phyloP scores from a whole-genome alignment of 2,113 vertebrate species.

The Forbesichthys papilliferus region DNA sequence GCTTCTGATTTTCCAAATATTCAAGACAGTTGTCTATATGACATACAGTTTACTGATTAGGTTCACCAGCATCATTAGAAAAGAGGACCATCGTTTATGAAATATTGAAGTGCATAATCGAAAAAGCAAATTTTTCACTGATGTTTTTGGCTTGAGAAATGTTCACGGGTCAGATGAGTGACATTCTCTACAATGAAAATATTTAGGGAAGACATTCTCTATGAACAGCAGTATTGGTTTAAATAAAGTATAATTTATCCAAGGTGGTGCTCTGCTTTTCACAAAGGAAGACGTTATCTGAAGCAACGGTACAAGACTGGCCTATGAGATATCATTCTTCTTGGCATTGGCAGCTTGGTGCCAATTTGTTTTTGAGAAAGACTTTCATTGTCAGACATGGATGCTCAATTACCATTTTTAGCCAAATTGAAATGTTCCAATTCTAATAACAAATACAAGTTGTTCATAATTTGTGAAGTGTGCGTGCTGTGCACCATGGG shows the following conservation, averaged over 20 bases:
- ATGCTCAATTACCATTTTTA: background rate
- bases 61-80: conserved; percentile 4
- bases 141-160: background rate
- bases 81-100: background rate
- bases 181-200: no score
- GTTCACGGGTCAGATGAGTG: no score
- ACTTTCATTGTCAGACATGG: background rate
- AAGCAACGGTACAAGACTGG: background rate
- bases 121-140: background rate
- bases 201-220: background rate
- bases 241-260: background rate
- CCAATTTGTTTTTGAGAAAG: no score
- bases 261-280: background rate
- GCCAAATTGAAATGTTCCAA: no score
- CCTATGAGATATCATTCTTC: background rate
- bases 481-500: no score
- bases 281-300: background rate
- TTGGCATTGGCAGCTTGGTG: no score
- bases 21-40: no score
- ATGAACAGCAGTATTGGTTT: background rate
- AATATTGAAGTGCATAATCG: background rate
- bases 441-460: no score
- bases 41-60: no score
- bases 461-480: no score
- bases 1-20: background rate